phyloP scores from a whole-genome alignment of 1,140 invertebrate genomes.

The Octopus bimaculoides region DNA sequence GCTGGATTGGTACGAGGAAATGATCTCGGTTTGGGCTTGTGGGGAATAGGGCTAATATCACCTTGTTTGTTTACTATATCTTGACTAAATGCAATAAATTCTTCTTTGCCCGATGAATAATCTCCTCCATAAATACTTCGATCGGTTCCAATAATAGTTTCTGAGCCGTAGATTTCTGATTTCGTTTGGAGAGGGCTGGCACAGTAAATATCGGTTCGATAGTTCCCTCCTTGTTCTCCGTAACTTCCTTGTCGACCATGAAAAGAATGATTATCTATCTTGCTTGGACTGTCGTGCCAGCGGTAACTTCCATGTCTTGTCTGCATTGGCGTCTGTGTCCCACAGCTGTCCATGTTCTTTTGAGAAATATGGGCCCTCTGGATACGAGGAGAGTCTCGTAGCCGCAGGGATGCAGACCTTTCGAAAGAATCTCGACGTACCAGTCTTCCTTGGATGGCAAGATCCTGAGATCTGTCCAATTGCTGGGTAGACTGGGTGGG shows the following conservation, averaged over 20 bases:
- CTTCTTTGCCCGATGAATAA: slow-evolving; percentile 26
- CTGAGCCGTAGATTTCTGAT: slow-evolving; percentile 29
- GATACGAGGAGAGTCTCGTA: slow-evolving; percentile 45
- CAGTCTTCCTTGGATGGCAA: slow-evolving; percentile 36
- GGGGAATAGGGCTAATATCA: slow-evolving; percentile 40
- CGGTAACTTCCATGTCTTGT: slow-evolving; percentile 20
- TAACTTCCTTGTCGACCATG: slow-evolving; percentile 27
- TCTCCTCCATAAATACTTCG: slow-evolving; percentile 11
- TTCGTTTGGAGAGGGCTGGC: slow-evolving; percentile 7
- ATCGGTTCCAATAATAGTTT: slow-evolving; percentile 19
- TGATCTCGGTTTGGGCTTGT: slow-evolving; percentile 48
- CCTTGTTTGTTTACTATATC: slow-evolving; percentile 48
- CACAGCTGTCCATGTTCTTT: slow-evolving; percentile 6
- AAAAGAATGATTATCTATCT: slow-evolving; percentile 18
- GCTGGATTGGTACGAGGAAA: slow-evolving; percentile 56
- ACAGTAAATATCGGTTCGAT: slow-evolving; percentile 12
- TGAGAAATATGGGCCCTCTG: slow-evolving; percentile 34
- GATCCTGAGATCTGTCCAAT: slow-evolving; percentile 35
- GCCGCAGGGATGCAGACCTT: slow-evolving; percentile 37
- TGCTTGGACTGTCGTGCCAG: slow-evolving; percentile 10
- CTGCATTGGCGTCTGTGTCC: slow-evolving; percentile 9
- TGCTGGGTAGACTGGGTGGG: slow-evolving; percentile 39
- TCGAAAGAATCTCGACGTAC: slow-evolving; percentile 45
- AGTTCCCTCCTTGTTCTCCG: slow-evolving; percentile 15
- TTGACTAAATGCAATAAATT: slow-evolving; percentile 49